These are phyloP conservation scores for Bombylius major DNA, from an alignment of 2,888 invertebrate species.

Conservation along the genomic window DNA sequence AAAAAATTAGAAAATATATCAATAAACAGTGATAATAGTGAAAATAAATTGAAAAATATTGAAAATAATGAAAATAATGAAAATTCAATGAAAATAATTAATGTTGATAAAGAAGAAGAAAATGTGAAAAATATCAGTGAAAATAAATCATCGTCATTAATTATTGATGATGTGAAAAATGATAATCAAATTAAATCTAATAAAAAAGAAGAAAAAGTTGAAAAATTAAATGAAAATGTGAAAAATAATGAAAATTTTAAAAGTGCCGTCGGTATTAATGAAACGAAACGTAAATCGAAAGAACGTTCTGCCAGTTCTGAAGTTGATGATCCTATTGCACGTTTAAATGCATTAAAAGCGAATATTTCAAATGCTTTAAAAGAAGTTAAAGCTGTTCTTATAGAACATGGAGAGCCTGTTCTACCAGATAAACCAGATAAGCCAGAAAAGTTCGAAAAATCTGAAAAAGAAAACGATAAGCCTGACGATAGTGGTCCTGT, in stretches of 20 bases:
- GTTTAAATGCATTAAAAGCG: constrained; percentile 29
- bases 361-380: constrained; percentile 31
- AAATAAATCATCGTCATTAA: too few species aligned
- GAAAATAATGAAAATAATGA: neutral
- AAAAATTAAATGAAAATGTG: neutral
- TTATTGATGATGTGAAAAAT: neutral
- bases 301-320: neutral
- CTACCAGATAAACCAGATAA: neutral
- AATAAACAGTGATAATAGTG: neutral
- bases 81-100: neutral
- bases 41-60: neutral
- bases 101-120: too few species aligned
- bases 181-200: neutral
- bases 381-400: constrained; percentile 33
- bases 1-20: neutral
- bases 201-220: neutral
- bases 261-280: too few species aligned
- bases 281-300: neutral
- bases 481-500: constrained; percentile 19
- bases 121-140: too few species aligned
- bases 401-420: constrained; percentile 17
- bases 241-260: neutral
- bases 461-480: neutral
- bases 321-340: constrained; percentile 27
- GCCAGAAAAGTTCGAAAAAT: neutral